phyloP scores from a whole-genome alignment of 1,140 invertebrate species.

The Latrodectus geometricus region DNA sequence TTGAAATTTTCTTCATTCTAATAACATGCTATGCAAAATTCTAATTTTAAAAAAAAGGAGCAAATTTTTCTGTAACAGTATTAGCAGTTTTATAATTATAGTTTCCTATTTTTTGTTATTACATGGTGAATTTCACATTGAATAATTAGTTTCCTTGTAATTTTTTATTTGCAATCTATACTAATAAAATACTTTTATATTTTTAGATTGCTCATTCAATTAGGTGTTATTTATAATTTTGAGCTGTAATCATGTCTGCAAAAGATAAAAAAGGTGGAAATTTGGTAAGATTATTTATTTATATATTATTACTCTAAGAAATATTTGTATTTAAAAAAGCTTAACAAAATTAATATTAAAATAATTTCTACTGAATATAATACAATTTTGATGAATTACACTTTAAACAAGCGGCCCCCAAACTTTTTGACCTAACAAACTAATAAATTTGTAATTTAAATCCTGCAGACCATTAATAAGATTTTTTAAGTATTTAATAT shows the following conservation, averaged over 20 bases:
- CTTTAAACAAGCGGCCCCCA: no score
- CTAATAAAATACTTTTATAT: not conserved
- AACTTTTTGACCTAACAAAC: no score
- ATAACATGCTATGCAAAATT: no score
- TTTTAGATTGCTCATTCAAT: not conserved
- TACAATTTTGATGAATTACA: no score
- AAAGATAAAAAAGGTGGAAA: slow-evolving; percentile 50
- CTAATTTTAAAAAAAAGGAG: no score
- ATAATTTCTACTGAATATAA: no score
- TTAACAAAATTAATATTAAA: no score
- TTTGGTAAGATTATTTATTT: slow-evolving; percentile 38
- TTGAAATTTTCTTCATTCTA: no score
- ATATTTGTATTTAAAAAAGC: no score
- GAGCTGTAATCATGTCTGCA: slow-evolving; percentile 38
- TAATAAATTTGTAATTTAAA: no score
- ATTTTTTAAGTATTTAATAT: no score
- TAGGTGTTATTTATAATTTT: not conserved
- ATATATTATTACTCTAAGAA: not conserved
- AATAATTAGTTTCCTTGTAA: not conserved
- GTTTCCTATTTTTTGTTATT: not conserved
- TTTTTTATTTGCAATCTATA: not conserved
- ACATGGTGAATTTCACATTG: not conserved
- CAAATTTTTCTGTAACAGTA: not conserved
- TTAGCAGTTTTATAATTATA: not conserved
- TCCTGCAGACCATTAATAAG: no score